These are phyloP conservation scores for Cloeon dipterum DNA, from an alignment of 2,888 invertebrate genomes.

Conservation along the genomic window DNA sequence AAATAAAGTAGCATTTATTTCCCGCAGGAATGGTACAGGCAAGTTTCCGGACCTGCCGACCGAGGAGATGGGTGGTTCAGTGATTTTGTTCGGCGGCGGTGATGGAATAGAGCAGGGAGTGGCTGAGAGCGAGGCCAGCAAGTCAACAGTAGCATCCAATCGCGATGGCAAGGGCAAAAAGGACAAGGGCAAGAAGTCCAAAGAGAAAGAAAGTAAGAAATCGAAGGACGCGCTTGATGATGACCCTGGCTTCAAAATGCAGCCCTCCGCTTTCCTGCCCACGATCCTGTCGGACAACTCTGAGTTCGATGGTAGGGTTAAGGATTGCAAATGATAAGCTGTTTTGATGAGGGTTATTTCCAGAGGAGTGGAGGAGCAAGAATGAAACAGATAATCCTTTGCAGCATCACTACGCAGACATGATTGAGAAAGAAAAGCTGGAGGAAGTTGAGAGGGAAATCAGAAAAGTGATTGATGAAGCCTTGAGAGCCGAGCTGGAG, in stretches of 20 bases:
- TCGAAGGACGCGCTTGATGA: constrained; percentile 31
- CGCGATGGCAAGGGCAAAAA: constrained; percentile 22
- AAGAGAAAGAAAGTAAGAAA: constrained; percentile 18
- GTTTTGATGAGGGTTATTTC: too few species aligned
- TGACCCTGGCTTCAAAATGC: constrained; percentile 33
- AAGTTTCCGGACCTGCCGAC: constrained; percentile 82
- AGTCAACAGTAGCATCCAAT: constrained; percentile 44
- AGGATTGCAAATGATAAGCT: background rate
- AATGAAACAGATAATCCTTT: constrained; percentile 27
- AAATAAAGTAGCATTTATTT: too few species aligned
- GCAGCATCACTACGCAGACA: constrained; percentile 34
- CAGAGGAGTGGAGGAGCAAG: constrained; percentile 22
- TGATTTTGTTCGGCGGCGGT: constrained; percentile 58
- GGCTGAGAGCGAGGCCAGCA: constrained; percentile 18
- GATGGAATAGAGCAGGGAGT: too few species aligned
- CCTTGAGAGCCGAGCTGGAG: constrained; percentile 32
- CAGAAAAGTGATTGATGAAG: constrained; percentile 41
- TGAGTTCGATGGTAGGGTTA: constrained; percentile 18
- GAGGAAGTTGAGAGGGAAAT: constrained; percentile 38
- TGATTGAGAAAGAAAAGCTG: constrained; percentile 40
- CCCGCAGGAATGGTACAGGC: constrained; percentile 36
- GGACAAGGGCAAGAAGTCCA: constrained; percentile 27
- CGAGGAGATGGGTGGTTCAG: constrained; percentile 75
- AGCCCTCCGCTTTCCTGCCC: constrained; percentile 44
- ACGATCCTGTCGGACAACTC: constrained; percentile 46